Conservation (phyloP, 2,888 invertebrate genomes). For the Aphidius colemani region DNA sequence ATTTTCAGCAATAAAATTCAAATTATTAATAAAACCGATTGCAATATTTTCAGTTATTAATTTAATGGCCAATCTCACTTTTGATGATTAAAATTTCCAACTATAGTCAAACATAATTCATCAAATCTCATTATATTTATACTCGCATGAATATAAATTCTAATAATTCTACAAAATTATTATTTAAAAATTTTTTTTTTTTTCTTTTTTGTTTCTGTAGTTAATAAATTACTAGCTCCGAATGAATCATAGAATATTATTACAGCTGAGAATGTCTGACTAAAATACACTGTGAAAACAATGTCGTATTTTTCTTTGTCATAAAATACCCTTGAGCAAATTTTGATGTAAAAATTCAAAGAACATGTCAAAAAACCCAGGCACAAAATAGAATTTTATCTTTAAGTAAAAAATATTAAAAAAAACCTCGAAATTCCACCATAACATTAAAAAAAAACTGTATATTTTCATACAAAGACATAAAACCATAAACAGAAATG, state of each 20-base stretch:
- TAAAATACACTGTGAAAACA: neutral
- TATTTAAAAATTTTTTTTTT: neutral
- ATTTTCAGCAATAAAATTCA: too few species aligned
- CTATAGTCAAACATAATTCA: too few species aligned
- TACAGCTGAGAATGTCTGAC: neutral
- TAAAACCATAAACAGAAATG: neutral
- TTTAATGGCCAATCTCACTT: neutral
- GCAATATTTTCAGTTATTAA: neutral
- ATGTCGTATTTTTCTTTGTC: slow-evolving; percentile 6
- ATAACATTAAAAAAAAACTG: neutral
- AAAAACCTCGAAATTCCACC: neutral
- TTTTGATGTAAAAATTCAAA: slow-evolving; percentile 1
- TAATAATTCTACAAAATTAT: neutral
- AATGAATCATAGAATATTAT: neutral
- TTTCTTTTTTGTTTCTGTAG: neutral
- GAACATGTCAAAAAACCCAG: neutral
- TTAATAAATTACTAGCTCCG: neutral
- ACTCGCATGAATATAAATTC: too few species aligned
- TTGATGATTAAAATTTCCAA: neutral
- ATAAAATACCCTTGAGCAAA: neutral
- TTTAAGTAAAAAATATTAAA: neutral
- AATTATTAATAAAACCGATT: too few species aligned
- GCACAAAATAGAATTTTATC: neutral
- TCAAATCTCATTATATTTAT: too few species aligned
- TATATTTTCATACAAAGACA: neutral